Evolutionary conservation across 2,888 invertebrate species (phyloP), one percentile per base, ranked within the genome.

Genomic region (Amorpha juglandis): DNA sequence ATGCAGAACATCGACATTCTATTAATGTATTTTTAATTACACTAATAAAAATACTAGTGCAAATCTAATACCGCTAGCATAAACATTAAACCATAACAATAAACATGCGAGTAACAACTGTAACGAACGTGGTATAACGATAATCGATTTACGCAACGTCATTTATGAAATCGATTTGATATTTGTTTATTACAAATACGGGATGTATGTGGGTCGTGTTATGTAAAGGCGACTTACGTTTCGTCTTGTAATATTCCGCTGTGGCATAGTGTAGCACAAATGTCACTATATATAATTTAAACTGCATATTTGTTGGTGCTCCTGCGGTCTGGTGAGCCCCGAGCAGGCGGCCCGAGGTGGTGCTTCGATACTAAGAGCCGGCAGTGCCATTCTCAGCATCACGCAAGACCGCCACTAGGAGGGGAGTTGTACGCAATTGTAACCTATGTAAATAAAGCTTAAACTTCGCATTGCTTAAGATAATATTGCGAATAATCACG

Each of bases 391-490:
- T 77, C 80, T 77, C 79, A 77, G 75, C 81, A 76, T 76, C 77
- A 79, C 74, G 80, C 81, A 81, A 81, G 79, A 80, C 73, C 64
- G 71, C 65, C 65, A 65, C 67, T 70, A 83, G 85, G 91, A 82
- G 92, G 91, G 92, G 92, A 81, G 83, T 68, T 69, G 71, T 82
- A 84, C 88, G 91, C 91, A 92, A 91, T 91, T 88, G 86, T 87
- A 80, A 84, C 82, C 85, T 87, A 87, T 87, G 90, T 87, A 90
- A 92, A 91, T 89, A 91, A 85, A 85, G 83, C 78, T 84, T 87
- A 82, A 89, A 88, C 82, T 86, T 88, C 73, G 78, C 70, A 75
- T 86, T 84, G 82, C 81, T 74, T 76, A 83, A 83, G 80, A 77
- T 81, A 83, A 79, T 80, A 83, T 83, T 85, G 81, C 83, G 81